A percentile compares a stretch with the other conserved stretches of the same genome.
Conservation (phyloP, 2,797 vertebrate species). For the Cirrhinus molitorella region DNA sequence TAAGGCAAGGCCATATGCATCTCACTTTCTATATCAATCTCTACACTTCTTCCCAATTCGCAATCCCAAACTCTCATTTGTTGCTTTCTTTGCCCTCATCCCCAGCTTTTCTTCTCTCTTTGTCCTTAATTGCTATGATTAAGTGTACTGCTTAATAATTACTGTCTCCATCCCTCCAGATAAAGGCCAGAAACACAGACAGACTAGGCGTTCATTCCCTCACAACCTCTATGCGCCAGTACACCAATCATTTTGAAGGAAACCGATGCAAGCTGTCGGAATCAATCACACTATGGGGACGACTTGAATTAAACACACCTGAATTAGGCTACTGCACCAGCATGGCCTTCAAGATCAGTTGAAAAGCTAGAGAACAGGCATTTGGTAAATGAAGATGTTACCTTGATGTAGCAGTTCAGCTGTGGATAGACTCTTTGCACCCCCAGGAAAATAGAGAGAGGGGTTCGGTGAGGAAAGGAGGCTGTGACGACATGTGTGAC, state of each 20-base stretch:
- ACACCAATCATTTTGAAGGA: constrained; percentile 27
- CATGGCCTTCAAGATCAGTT: not conserved
- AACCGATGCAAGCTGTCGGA: not conserved
- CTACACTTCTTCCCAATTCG: not conserved
- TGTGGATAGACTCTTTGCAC: constrained; percentile 87
- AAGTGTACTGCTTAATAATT: constrained; percentile 41
- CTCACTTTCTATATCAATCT: not conserved
- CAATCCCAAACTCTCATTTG: constrained; percentile 11
- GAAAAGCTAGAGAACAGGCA: not conserved
- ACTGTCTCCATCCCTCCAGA: constrained; percentile 30
- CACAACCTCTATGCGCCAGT: constrained; percentile 26
- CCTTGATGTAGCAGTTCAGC: constrained; percentile 90
- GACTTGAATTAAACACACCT: constrained; percentile 4
- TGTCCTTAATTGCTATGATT: constrained; percentile 46
- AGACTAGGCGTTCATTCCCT: constrained; percentile 5
- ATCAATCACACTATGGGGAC: constrained; percentile 13
- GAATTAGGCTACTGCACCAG: not conserved
- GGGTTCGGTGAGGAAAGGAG: constrained; percentile 87
- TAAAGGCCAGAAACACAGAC: constrained; percentile 29
- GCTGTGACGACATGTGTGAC: constrained; percentile 93
- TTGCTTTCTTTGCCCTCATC: constrained; percentile 27
- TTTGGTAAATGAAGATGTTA: constrained; percentile 63
- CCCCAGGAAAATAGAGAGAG: constrained; percentile 87
- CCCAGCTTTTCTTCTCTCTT: not conserved
- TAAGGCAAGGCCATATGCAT: not conserved